These are phyloP conservation scores for Melanotaenia pygmaea DNA, from an alignment of 2,797 vertebrate species.

Conservation along the genomic window DNA sequence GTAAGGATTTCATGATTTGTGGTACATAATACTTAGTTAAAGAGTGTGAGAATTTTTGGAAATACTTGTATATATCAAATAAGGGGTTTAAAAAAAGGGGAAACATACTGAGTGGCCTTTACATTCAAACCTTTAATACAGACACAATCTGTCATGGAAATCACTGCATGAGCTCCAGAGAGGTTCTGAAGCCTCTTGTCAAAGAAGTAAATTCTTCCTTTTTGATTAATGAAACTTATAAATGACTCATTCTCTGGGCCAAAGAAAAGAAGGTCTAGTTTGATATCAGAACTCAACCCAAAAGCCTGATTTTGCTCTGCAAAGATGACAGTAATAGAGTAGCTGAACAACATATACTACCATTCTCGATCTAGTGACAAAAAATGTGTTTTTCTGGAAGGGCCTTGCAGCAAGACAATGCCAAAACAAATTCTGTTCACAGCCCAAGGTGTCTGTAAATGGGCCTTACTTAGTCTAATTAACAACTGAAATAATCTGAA, in stretches of 20 bases:
- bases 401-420: not conserved
- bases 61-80: not conserved
- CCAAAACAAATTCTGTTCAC: not conserved
- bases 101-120: not conserved
- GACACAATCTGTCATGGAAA: not conserved
- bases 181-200: not conserved
- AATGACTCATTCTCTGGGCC: not conserved
- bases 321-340: not conserved
- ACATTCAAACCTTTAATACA: not conserved
- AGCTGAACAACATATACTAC: not conserved
- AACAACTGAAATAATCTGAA: not conserved
- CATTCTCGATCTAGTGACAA: not conserved
- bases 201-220: no score
- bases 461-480: not conserved
- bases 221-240: not conserved
- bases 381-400: not conserved
- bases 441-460: not conserved
- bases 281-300: not conserved
- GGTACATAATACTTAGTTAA: not conserved
- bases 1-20: not conserved
- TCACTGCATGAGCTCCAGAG: not conserved
- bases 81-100: not conserved
- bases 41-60: not conserved
- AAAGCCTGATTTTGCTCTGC: not conserved
- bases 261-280: not conserved